Base-by-base conservation (phyloP, 2,888 invertebrate species). In the Xylophagus ater region DNA sequence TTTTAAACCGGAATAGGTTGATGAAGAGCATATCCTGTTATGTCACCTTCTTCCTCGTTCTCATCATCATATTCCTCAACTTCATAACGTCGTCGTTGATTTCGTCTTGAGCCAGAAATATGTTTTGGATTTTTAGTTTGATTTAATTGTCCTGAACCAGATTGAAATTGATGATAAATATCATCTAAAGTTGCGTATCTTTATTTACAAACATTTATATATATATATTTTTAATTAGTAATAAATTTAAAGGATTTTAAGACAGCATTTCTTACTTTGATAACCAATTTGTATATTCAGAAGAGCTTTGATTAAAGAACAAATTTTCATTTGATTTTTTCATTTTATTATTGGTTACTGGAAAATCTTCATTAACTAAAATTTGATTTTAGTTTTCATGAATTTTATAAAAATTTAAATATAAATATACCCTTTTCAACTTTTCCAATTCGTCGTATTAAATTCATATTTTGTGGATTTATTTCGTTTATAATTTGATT, bases 231-330 rank as follows among this genome's bases (percentile, higher is more conserved):
- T 13, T 26, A 4, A 7, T 33, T 4, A 20, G 6, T 15, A 14
- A 21, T 13, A 13, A 29, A 17, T 26, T 13, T n/a, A 39, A 28
- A 33, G 8, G 19, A 19, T 30, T n/a, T n/a, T n/a, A n/a, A n/a
- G n/a, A n/a, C n/a, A n/a, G n/a, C n/a, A 18, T 29, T 31, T 55
- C 68, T 65, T 66, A 83, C 83, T 78, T 81, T 30, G 76, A 66
- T 23, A 84, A 58, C 83, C 84, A 84, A 47, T 80, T 74, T 55
- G 79, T 78, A 56, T 84, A 84, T 50, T 72, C 75, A 2, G 71
- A 64, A 2, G 83, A 83, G 1, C 84, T 84, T 35, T 78, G 72
- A 50, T 84, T 83, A 19, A 73, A 70, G 45, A 83, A 53, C 36
- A 76, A 57, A 47, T 66, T 67, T 42, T 71, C 68, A 43, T 67